Conservation (phyloP, 2,888 invertebrate genomes). For the Chirona hameri region DNA sequence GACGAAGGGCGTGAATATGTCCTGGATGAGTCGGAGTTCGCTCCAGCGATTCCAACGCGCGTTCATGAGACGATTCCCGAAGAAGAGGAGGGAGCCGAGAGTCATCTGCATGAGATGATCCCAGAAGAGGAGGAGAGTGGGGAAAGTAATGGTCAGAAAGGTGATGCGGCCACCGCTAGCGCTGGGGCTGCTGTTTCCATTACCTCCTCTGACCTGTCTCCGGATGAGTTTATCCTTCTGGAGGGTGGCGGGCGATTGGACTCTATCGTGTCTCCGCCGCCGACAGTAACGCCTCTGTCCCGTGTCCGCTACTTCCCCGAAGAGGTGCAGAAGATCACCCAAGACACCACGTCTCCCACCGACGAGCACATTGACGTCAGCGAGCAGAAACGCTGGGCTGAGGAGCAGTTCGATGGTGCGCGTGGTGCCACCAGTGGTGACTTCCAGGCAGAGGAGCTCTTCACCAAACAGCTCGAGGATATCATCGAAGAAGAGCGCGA, state of each 20-base stretch:
- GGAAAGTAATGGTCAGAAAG: background rate
- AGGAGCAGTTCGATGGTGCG: conserved; percentile 77
- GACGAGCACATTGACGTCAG: conserved; percentile 12
- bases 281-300: background rate
- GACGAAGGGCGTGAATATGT: conserved; percentile 1
- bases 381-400: conserved; percentile 73
- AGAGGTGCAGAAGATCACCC: conserved; percentile 10
- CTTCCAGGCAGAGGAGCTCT: conserved; percentile 42
- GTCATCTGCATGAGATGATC: background rate
- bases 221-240: conserved; percentile 3
- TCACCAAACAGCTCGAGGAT: conserved; percentile 41
- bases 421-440: conserved; percentile 46
- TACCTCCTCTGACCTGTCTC: background rate
- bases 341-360: background rate
- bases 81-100: background rate
- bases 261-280: conserved; percentile 1
- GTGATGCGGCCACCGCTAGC: no score
- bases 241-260: background rate
- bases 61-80: background rate
- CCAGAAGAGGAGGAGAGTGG: background rate
- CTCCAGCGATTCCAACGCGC: background rate
- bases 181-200: background rate
- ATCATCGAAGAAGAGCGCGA: conserved; percentile 70
- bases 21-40: background rate
- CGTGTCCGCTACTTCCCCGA: conserved; percentile 6